Percentiles rank a stretch among this genome's conserved stretches.
These are phyloP conservation scores for Baccha elongata DNA, from an alignment of 2,888 invertebrate species.

Conservation along the genomic window DNA sequence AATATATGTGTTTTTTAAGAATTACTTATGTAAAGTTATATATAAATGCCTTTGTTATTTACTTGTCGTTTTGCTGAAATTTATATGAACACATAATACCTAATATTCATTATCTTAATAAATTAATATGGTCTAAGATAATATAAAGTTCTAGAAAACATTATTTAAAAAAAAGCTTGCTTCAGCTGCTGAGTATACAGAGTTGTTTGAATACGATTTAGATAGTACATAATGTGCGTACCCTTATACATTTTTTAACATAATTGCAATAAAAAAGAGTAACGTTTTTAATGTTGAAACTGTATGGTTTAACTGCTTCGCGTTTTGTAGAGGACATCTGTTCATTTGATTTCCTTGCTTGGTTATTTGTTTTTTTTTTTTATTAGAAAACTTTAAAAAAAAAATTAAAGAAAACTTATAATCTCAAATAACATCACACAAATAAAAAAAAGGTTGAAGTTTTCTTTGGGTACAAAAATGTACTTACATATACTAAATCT, in stretches of 20 bases:
- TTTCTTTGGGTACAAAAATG: too few species aligned
- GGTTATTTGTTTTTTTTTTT: constrained; percentile 5
- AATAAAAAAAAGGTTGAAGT: too few species aligned
- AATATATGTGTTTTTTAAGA: constrained; percentile 48
- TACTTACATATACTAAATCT: too few species aligned
- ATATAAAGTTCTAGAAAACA: constrained; percentile 7
- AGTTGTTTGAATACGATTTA: constrained; percentile 6
- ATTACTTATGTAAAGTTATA: constrained; percentile 26
- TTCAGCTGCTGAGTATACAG: constrained; percentile 11
- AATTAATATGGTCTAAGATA: background rate
- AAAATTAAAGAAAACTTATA: too few species aligned
- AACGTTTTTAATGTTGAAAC: background rate
- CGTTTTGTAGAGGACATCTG: background rate
- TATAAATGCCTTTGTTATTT: constrained; percentile 26
- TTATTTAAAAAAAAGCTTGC: constrained; percentile 6
- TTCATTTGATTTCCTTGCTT: constrained; percentile 6
- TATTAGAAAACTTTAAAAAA: background rate
- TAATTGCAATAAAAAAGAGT: background rate
- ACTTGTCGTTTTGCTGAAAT: constrained; percentile 66
- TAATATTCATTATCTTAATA: background rate
- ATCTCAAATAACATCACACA: too few species aligned
- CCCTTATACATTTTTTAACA: background rate
- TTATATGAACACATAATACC: constrained; percentile 22
- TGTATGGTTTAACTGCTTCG: constrained; percentile 7
- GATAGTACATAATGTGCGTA: background rate